These are phyloP conservation scores for Bufotes viridis DNA, from an alignment of 2,797 vertebrate genomes.

Conservation along the genomic window DNA sequence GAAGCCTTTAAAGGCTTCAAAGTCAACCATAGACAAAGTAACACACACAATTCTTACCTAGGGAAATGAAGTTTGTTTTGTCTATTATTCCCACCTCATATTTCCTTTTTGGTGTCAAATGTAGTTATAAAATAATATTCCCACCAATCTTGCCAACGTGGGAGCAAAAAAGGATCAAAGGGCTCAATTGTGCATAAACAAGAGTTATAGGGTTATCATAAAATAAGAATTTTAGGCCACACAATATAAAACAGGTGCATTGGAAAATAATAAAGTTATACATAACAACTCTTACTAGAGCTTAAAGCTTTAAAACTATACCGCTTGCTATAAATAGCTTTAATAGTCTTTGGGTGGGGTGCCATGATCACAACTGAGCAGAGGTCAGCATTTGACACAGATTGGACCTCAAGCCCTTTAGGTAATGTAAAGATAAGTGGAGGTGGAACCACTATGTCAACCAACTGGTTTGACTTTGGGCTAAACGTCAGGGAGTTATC, in stretches of 20 bases:
- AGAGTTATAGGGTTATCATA: neutral
- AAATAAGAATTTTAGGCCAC: neutral
- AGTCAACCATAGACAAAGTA: constrained; percentile 34
- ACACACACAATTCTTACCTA: constrained; percentile 25
- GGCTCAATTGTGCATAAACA: constrained; percentile 10
- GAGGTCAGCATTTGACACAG: no score
- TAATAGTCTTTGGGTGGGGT: neutral
- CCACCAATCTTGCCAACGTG: neutral
- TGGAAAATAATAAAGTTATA: neutral
- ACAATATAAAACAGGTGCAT: constrained; percentile 1
- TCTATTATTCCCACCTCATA: constrained; percentile 30
- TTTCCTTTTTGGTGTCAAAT: constrained; percentile 28
- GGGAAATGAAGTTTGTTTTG: constrained; percentile 41
- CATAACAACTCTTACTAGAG: neutral
- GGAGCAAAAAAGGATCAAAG: neutral
- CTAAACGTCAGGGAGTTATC: no score
- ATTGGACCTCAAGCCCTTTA: no score
- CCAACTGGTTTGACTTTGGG: no score
- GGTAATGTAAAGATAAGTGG: no score
- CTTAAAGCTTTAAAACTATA: neutral
- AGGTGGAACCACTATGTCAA: no score
- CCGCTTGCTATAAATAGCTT: neutral
- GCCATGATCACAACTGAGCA: no score
- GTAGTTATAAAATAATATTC: constrained; percentile 20
- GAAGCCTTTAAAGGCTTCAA: constrained; percentile 21